Base-by-base conservation (phyloP, 2,888 invertebrate genomes). In the Eilema sororculum region DNA sequence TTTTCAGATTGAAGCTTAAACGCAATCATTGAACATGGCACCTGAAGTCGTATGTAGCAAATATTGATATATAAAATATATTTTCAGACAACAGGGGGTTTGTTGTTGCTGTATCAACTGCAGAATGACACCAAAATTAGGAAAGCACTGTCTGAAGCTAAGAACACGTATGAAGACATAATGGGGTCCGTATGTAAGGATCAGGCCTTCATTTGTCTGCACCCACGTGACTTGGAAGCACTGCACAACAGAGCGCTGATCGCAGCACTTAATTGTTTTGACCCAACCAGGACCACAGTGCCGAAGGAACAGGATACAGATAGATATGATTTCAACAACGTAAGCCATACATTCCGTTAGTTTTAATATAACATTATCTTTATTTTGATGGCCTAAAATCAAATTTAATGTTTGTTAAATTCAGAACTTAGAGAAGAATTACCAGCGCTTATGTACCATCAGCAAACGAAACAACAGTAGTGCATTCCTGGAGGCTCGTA, bases 71-170 rank as follows among this genome's bases (percentile, higher is more conserved):
- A 20, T 16, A 13, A 25, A 10, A 62, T 0, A 24, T 41, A 52
- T 52, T 69, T 69, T 1, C 73, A 88, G 88, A 86, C 86, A 24
- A 69, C 86, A 61, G 79, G 83, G 4, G 77, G 69, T 1, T 68
- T 70, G 33, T 68, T 86, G 24, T 37, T 76, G 3, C 67, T 75
- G 13, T 82, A 83, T 69, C 61, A 72, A 24, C 70, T 78, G 57
- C 72, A 83, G 59, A 88, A 88, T 72, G 79, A 84, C 20, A 77
- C 75, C 2, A 87, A 86, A 71, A 73, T 83, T 8, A 75, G 79
- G 24, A 76, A 75, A 30, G 77, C 77, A 0, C 20, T 82, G 5
- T 56, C 71, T 0, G 65, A 70, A 6, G 78, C 84, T 8, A 82
- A 75, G 56, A 71, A 61, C 13, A 74, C 75, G n/a, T 86, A 87